Base-by-base conservation (phyloP, 2,888 invertebrate genomes). In the Neelides folsomi region DNA sequence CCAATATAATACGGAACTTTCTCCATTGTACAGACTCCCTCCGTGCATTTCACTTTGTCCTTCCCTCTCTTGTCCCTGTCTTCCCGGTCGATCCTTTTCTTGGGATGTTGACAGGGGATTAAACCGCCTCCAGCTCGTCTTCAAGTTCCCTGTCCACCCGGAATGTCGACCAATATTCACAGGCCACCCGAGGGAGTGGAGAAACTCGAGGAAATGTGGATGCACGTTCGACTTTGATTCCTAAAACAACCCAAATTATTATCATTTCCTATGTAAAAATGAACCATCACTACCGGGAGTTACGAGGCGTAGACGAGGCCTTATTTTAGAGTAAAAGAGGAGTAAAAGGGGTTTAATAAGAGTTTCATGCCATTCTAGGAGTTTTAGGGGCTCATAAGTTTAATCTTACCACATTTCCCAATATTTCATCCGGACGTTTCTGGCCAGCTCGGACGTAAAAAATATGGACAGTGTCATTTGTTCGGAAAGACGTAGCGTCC, bases 401-500 rank as follows among this genome's bases (percentile, higher is more conserved):
- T 27, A 27, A 27, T 27, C 72, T 67, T 68, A 79, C 78, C 67
- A 83, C 80, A 73, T 89, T 89, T 49, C 75, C 74, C 12, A 97
- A 77, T 59, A 97, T 90, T 64, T 92, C 86, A 10, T 76, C 74
- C 0, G 84, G 80, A 56, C 72, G 72, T 47, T 79, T 79, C 71
- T 93, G 93, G 0, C 88, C 90, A 12, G 86, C 79, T 69, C 85
- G 83, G 2, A 89, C 90, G 68, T 93, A 95, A 74, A 94, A 92
- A 62, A 95, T 79, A 70, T 94, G 92, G 57, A 87, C 89, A 0
- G 94, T 95, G 68, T 93, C 88, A 66, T 83, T 82, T 2, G 86
- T 86, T 58, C 94, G 78, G 37, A 86, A 80, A 65, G 90, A 88
- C 67, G 89, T 80, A 60, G 81, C 81, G 72, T 97, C 97, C 53